Percentiles rank a stretch among this genome's conserved stretches.
These are phyloP conservation scores for Epinephelus malabaricus DNA, from an alignment of 2,797 vertebrate species.

Conservation along the genomic window DNA sequence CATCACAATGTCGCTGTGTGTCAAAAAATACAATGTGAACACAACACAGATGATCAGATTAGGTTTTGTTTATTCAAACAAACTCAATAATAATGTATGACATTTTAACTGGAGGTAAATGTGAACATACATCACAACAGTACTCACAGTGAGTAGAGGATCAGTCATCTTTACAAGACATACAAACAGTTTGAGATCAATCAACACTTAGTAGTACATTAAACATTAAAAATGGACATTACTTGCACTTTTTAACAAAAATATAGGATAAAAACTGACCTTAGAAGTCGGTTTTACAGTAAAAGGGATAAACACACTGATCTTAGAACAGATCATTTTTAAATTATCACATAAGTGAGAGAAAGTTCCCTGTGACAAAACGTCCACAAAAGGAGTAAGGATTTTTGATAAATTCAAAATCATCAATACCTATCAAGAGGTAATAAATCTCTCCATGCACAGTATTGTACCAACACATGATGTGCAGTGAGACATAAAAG, in stretches of 20 bases:
- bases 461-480: background rate
- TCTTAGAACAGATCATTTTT: slow-evolving; percentile 21
- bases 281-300: background rate
- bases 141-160: background rate
- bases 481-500: background rate
- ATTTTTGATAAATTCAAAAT: background rate
- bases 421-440: background rate
- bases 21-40: background rate
- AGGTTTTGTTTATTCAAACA: background rate
- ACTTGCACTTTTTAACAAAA: background rate
- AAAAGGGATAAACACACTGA: background rate
- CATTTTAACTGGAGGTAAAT: background rate
- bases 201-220: too few relatives aligned
- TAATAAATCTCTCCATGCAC: background rate
- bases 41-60: background rate
- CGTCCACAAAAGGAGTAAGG: background rate
- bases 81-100: background rate
- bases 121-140: background rate
- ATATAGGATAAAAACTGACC: background rate
- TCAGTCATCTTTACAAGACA: background rate
- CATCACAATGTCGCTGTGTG: background rate
- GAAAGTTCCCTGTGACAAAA: background rate
- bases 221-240: too few relatives aligned
- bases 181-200: background rate
- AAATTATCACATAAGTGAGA: background rate